A percentile compares a stretch with the other conserved stretches of the same genome.
Conservation (phyloP, 2,888 invertebrate species). For the Eilema griseolum region DNA sequence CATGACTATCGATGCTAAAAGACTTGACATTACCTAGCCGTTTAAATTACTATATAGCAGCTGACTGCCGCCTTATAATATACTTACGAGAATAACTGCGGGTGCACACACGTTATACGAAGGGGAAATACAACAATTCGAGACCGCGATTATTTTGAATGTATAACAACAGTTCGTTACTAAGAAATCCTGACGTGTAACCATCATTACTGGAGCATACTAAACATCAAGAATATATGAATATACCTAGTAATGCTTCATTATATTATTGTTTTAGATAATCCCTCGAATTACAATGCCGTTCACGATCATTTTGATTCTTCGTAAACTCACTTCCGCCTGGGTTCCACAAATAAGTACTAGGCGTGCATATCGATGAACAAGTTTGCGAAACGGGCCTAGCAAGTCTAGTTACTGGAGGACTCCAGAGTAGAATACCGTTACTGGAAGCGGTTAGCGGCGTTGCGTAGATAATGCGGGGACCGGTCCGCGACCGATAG, state of each 20-base stretch:
- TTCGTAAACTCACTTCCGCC: slow-evolving; percentile 64
- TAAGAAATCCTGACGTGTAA: slow-evolving; percentile 45
- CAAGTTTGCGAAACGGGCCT: slow-evolving; percentile 73
- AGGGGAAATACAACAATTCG: slow-evolving; percentile 16
- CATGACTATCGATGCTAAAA: slow-evolving; percentile 64
- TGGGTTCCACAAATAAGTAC: slow-evolving; percentile 63
- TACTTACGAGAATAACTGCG: slow-evolving; percentile 14
- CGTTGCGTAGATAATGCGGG: slow-evolving; percentile 74
- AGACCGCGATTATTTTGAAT: slow-evolving; percentile 15
- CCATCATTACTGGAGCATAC: slow-evolving; percentile 51
- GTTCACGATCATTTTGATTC: slow-evolving; percentile 28
- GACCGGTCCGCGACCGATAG: slow-evolving; percentile 73
- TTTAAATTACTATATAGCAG: slow-evolving; percentile 55
- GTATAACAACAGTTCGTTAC: slow-evolving; percentile 35
- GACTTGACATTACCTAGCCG: slow-evolving; percentile 62
- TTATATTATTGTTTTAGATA: slow-evolving; percentile 31
- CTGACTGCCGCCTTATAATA: slow-evolving; percentile 54
- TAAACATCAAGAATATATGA: slow-evolving; percentile 56
- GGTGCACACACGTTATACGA: slow-evolving; percentile 1
- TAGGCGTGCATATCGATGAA: slow-evolving; percentile 66
- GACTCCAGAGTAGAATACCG: slow-evolving; percentile 73
- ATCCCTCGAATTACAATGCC: slow-evolving; percentile 29
- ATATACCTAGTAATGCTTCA: slow-evolving; percentile 56
- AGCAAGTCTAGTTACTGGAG: slow-evolving; percentile 67
- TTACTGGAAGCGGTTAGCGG: slow-evolving; percentile 73